These are phyloP conservation scores for Morone chrysops DNA, from an alignment of 2,113 vertebrate species.

Conservation along the genomic window DNA sequence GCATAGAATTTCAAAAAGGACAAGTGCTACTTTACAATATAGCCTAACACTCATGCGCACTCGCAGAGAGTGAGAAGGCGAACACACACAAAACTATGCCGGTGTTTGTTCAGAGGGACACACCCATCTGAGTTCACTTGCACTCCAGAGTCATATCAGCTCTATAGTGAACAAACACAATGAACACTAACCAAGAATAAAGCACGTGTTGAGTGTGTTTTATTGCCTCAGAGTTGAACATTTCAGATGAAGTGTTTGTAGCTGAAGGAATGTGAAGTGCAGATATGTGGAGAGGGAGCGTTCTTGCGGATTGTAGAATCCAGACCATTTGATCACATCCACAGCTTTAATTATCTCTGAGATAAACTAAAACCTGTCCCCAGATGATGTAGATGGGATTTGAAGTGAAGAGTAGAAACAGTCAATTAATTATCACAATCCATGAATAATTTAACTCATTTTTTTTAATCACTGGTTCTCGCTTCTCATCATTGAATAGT, in stretches of 20 bases:
- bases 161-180: background rate
- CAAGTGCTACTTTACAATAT: background rate
- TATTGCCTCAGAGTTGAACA: background rate
- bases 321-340: background rate
- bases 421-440: background rate
- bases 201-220: constrained; percentile 3
- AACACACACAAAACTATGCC: background rate
- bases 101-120: constrained; percentile 25
- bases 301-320: background rate
- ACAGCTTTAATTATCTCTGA: background rate
- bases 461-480: background rate
- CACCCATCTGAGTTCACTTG: constrained; percentile 30
- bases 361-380: too few relatives aligned
- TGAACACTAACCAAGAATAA: constrained; percentile 7
- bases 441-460: too few relatives aligned
- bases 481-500: background rate
- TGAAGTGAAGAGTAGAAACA: background rate
- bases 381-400: background rate
- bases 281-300: constrained; percentile 1
- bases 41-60: background rate
- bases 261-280: constrained; percentile 33
- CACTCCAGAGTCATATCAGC: background rate
- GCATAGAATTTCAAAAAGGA: background rate
- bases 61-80: background rate
- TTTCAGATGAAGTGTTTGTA: background rate